Evolutionary conservation across 2,797 vertebrate species (phyloP).

Genomic region (Falco berigora): DNA sequence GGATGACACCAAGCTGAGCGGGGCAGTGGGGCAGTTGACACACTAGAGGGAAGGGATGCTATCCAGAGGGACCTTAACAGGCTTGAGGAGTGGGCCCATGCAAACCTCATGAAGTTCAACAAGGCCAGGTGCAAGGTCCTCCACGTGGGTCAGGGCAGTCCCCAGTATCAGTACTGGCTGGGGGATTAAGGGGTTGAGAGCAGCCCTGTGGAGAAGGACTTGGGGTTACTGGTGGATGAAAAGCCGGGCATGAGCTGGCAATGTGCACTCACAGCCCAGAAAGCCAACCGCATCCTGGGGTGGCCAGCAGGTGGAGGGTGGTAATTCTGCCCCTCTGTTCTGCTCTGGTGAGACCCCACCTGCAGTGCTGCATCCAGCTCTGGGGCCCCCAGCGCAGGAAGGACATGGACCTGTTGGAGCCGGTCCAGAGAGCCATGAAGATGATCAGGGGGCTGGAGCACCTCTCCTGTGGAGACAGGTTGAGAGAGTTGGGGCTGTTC

Average conservation of each 20-base stretch:
- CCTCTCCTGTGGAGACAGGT: not conserved
- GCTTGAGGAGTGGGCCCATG: not conserved
- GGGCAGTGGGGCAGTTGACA: rapidly evolving
- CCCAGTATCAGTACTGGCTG: rapidly evolving
- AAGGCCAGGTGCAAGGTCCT: not conserved
- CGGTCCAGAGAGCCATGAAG: not conserved
- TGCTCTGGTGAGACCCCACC: not conserved
- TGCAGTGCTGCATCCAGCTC: not conserved
- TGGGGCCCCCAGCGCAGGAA: not conserved
- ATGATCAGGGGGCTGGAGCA: not conserved
- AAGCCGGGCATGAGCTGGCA: rapidly evolving
- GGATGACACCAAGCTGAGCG: not conserved
- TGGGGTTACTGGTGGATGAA: not conserved
- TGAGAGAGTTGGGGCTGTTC: not conserved
- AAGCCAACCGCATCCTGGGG: rapidly evolving
- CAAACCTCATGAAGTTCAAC: not conserved
- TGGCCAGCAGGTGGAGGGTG: too few species aligned
- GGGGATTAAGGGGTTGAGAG: not conserved
- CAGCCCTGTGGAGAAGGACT: not conserved
- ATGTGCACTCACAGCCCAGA: rapidly evolving
- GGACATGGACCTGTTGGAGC: not conserved
- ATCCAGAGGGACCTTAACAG: not conserved
- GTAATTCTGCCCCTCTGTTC: not conserved
- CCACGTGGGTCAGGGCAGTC: rapidly evolving
- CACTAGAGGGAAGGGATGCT: not conserved